Evolutionary conservation across 2,888 invertebrate species (phyloP).

Genomic region (Aricia artaxerxes): DNA sequence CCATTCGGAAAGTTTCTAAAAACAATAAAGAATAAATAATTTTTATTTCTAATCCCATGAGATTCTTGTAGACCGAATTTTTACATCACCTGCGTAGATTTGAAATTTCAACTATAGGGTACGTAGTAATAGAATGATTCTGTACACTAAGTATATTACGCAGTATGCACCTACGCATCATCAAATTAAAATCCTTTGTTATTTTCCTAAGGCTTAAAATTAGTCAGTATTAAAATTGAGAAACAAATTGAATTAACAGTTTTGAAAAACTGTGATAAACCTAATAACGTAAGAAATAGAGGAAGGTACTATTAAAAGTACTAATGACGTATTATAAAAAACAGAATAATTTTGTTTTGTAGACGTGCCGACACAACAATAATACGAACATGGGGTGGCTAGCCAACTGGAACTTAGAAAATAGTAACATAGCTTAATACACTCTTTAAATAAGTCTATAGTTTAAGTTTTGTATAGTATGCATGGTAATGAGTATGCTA

Average conservation of each 20-base stretch:
- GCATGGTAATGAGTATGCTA: constrained; percentile 10
- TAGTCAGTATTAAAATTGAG: no score
- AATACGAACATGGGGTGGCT: background rate
- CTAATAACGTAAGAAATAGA: background rate
- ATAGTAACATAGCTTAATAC: constrained; percentile 14
- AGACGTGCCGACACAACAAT: constrained; percentile 8
- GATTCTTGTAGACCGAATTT: no score
- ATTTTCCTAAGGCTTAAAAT: no score
- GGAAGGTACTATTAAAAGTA: background rate
- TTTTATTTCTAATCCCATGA: no score
- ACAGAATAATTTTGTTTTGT: constrained; percentile 16
- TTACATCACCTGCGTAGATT: no score
- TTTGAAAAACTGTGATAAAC: background rate
- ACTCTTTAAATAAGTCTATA: background rate
- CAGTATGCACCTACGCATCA: no score
- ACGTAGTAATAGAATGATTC: no score
- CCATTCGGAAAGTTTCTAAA: no score
- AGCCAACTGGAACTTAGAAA: constrained; percentile 20
- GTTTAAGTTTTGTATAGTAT: background rate
- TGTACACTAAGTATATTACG: no score
- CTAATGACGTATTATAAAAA: background rate
- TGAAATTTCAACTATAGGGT: no score
- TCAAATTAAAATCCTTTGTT: no score
- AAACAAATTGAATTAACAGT: background rate
- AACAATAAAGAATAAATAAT: no score